Evolutionary conservation across 1,140 invertebrate genomes (phyloP), one percentile per base, ranked within the genome.

Genomic region (Thereuonema tuberculata): DNA sequence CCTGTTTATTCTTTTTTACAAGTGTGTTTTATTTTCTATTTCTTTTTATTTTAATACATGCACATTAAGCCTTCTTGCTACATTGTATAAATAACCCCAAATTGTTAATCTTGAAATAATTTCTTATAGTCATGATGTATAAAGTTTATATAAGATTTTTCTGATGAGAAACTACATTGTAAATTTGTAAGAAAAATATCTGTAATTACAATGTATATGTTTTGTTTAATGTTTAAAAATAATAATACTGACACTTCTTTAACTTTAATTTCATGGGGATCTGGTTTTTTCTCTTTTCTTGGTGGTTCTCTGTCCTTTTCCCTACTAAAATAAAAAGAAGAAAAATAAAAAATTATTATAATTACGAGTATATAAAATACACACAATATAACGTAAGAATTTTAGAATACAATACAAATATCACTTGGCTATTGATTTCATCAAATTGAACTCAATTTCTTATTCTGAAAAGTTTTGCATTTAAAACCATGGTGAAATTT

Each of bases 241-340:
- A n/a, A 23, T 46, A 43, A 56, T 66, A 75, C 79, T 78, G 75
- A 84, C 69, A 82, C 82, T 79, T 92, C 84, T 70, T 81, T 80
- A 17, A 91, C 74, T 77, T 89, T 89, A 1, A 90, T 66, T 67
- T 82, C 78, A 59, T 86, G 77, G 1, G 83, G 82, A 77, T 91
- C 82, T 66, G 78, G 75, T 61, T 80, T 78, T 69, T 88, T 89
- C 62, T 82, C 82, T 61, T 84, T 86, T 66, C 80, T 86, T 2
- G 80, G 71, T 26, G 77, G 68, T 53, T 75, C 71, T 67, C 87
- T 75, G 59, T 83, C 76, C 62, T 81, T 76, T 56, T 74, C 71
- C 68, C 83, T 83, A 71, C 82, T 84, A 66, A 58, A 72, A 72
- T 62, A 65, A 60, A 67, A 61, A 62, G 65, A 62, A 64, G 25